These are phyloP conservation scores for Mionectes macconnelli DNA, from an alignment of 2,113 vertebrate genomes.

Conservation along the genomic window DNA sequence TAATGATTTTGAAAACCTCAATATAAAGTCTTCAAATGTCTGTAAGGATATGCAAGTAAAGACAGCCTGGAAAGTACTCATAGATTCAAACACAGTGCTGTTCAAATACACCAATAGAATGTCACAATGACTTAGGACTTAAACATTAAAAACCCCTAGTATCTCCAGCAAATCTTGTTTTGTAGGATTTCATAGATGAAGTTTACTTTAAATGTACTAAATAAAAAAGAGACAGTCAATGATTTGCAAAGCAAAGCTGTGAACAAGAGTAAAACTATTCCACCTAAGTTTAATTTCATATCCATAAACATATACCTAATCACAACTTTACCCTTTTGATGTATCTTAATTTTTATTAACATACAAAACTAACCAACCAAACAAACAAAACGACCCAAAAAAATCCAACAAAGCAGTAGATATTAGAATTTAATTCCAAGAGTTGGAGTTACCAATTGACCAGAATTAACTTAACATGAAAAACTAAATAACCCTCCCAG, in stretches of 20 bases:
- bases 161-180: constrained; percentile 3
- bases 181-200: neutral
- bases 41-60: neutral
- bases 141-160: neutral
- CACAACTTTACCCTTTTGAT: neutral
- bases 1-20: neutral
- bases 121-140: neutral
- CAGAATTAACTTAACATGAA: neutral
- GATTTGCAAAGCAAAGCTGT: neutral
- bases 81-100: neutral
- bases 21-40: neutral
- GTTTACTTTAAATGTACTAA: neutral
- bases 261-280: neutral
- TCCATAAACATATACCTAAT: neutral
- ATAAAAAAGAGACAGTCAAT: neutral
- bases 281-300: neutral
- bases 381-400: neutral
- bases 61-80: neutral
- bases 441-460: neutral
- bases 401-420: neutral
- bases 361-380: neutral
- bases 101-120: neutral
- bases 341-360: neutral
- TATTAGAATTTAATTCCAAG: neutral
- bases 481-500: neutral